Base-by-base conservation (phyloP, 2,888 invertebrate genomes). In the Octodonta nipae region DNA sequence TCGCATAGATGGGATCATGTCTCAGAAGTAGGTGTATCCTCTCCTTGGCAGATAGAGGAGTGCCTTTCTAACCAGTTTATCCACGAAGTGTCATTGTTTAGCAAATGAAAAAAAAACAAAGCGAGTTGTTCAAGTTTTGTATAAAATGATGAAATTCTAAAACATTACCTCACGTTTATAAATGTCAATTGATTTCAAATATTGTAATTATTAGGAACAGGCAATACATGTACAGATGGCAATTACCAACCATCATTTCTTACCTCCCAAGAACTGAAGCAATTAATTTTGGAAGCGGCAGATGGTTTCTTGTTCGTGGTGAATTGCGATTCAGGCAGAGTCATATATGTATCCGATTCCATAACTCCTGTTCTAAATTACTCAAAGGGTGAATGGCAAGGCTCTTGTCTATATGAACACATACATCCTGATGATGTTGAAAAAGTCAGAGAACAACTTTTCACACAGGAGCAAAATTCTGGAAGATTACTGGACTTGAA, bases 241-340 rank as follows among this genome's bases (percentile, higher is more conserved):
- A 86, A 92, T 3, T 98, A 93, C 65, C 96, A 96, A 58, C 98
- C 98, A 13, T 95, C 95, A n/a, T 98, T 98, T 64, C 71, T 99
- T 39, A 96, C 96, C 33, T 98, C 99, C 65, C 95, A 98, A 64
- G 98, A 98, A 64, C 67, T 98, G 44, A 98, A 98, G 62, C 96
- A 99, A 67, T 73, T 98, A 49, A 96, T 98, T 48, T 70, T 99
- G 43, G 98, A 98, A 70, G 96, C 98, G 15, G 96, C 98, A 8
- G 98, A 98, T 67, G 98, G 98, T 2, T 98, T 99, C 65, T 71
- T 98, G 33, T 87, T 87, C 61, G 92, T 93, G 27, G 86, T 91
- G 24, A 89, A 91, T 54, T 98, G 96, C 66, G 96, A 98, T 64
- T 86, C 88, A 7, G 96, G 96, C 3, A 73, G 92, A 50, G 78